Evolutionary conservation across 2,888 invertebrate genomes (phyloP), one percentile per base, ranked within the genome.

Genomic region (Tanytarsus gracilentus): DNA sequence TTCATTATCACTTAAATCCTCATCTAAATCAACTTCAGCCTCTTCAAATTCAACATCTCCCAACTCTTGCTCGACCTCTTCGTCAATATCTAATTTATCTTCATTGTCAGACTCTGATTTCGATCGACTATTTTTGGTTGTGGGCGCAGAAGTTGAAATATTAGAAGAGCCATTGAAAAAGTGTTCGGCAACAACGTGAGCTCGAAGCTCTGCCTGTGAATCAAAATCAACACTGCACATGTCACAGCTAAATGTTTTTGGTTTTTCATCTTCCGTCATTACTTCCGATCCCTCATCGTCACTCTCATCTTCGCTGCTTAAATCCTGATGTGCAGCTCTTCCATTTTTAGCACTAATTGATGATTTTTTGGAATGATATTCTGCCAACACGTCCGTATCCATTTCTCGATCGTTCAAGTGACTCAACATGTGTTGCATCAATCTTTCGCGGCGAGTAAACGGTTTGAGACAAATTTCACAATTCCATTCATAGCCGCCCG

Each of bases 151-250:
- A 3, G 30, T 53, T n/a, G 27, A 16, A 11, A 5, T 4, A 7
- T 14, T 53, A 14, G 27, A 23, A 11, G 55, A 29, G 4, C 72
- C 74, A 66, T 73, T 73, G 11, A 73, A 67, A 55, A 74, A 73
- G 68, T 74, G 74, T 65, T 69, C 70, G 67, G 73, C 71, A 61
- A n/a, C n/a, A n/a, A 74, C 72, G 64, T 74, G 74, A 29, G 68
- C 68, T 63, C 72, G 72, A 63, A 74, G 67, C 53, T 70, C 70
- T 64, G 69, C 69, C 61, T 73, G 70, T 26, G 72, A 68, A 64
- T 69, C 70, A 61, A 73, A 74, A 65, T 68, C 70, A 63, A 72
- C 67, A 65, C 72, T 71, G 66, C 74, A 74, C 62, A 74, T 67
- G 67, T 73, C 74, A 67, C 74, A 74, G 61, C 53, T 63, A 33